Evolutionary conservation across 2,888 invertebrate species (phyloP).

Genomic region (Xanthostigma xanthostigma): DNA sequence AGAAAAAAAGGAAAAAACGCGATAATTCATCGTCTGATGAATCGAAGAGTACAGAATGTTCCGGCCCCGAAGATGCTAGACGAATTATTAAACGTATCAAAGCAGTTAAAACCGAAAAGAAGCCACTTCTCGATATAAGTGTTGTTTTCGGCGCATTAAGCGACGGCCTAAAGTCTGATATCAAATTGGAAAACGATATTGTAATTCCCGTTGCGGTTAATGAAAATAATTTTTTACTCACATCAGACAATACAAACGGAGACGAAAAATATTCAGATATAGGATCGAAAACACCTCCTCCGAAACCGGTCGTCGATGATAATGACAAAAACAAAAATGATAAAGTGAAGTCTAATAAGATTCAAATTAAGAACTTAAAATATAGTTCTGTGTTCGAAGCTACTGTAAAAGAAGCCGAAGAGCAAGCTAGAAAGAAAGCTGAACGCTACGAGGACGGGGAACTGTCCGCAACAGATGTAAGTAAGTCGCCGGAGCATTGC

Average conservation of each 20-base stretch:
- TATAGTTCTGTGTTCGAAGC: conserved; percentile 50
- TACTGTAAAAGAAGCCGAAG: conserved; percentile 47
- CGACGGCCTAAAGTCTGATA: background rate
- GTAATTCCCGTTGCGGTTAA: too few species aligned
- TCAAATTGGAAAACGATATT: background rate
- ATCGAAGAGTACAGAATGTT: background rate
- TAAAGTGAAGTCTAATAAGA: conserved; percentile 27
- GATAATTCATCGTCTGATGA: conserved; percentile 9
- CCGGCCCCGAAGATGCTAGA: background rate
- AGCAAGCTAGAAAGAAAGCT: conserved; percentile 41
- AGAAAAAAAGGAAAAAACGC: conserved; percentile 31
- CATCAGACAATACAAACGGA: too few species aligned
- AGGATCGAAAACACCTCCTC: background rate
- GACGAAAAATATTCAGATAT: too few species aligned
- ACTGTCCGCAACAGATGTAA: conserved; percentile 28
- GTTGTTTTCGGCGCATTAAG: background rate
- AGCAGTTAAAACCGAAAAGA: too few species aligned
- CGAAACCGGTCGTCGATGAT: conserved; percentile 22
- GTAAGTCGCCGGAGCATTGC: conserved; percentile 9
- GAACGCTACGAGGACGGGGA: conserved; percentile 50
- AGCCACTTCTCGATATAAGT: background rate
- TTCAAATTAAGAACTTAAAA: conserved; percentile 55
- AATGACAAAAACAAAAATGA: conserved; percentile 14
- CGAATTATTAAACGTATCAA: background rate
- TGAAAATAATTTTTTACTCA: too few species aligned